Base-by-base conservation (phyloP, 2,888 invertebrate species). In the Dicyrtomina minuta region DNA sequence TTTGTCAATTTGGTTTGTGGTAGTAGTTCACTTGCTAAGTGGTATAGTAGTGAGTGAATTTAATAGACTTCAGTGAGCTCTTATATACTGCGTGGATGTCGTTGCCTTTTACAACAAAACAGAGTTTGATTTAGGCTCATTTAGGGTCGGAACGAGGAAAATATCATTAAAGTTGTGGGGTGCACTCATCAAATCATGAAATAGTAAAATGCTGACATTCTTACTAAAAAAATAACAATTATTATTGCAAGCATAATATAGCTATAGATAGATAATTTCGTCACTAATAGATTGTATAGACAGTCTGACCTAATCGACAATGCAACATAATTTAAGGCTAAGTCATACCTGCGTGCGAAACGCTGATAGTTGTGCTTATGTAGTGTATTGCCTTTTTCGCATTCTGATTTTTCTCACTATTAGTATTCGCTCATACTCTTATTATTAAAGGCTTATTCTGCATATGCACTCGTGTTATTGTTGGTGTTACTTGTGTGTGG, bases 71-170 rank as follows among this genome's bases (percentile, higher is more conserved):
- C 41, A 58, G 41, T n/a, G 22, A 58, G 58, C 27, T 13, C 27
- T 58, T 58, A 58, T 58, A 58, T 58, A 58, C 58, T 58, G 33
- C 58, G 39, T 58, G 58, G 22, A 41, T 58, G 58, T 39, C 41
- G 58, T 58, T 39, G 27, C 10, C 26, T 5, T 55, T 20, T 26
- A 24, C 53, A 53, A 22, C 49, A 49, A 8, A 5, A 15, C 27
- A 17, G 56, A 3, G 27, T 27, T 56, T 26, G 56, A 56, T 27
- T 56, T 56, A 39, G 58, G 41, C 20, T 41, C 17, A 33, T 20
- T 41, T n/a, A n/a, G n/a, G 13, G 33, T 33, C 4, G 33, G 33
- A 33, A 33, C 27, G 12, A 41, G 22, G 58, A 27, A 58, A 39
- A 58, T 41, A 1, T 17, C 33, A 39, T n/a, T 39, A n/a, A 41